Evolutionary conservation across 2,113 vertebrate species (phyloP), one percentile per base, ranked within the genome.

Genomic region (Lasiurus cinereus): DNA sequence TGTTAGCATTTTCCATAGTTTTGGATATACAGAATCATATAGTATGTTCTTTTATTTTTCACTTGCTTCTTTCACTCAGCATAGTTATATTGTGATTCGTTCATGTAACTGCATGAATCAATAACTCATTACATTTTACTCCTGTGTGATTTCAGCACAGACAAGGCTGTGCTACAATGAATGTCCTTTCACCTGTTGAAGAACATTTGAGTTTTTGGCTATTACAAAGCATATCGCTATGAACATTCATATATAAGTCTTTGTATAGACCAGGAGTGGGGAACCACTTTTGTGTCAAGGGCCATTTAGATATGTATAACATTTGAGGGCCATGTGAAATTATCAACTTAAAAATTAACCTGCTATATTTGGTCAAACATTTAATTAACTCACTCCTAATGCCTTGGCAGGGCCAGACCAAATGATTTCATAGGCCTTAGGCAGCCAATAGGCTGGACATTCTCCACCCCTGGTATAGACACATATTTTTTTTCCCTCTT

Each of bases 41-140:
- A 5, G 3, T 74, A 54, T 14, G 19, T 10, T 67, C 8, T 82
- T 66, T 48, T 36, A 36, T 31, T 85, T 93, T 48, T 76, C 46
- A 48, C 8, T 66, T 79, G 21, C 4, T 74, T 62, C 66, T 90
- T 77, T 83, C 59, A 84, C 48, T 76, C 54, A 56, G 67, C 46
- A 16, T n/a, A 64, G 74, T 67, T 72, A 24, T 18, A 48, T 0
- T 46, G 52, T 92, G 66, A 80, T 67, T 93, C 80, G 88, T 33
- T 27, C 14, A 70, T 9, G 29, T 27, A 83, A 6, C 4, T 83
- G 48, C 24, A 56, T 24, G 7, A 94, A 83, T 94, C 77, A 62
- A 87, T 15, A 64, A 46, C 70, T 83, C 92, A 83, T 67, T 66
- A 33, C 8, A 29, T 79, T 85, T 88, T 88, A 82, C 24, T 79